Evolutionary conservation across 2,888 invertebrate genomes (phyloP).

Genomic region (Drosophila quinaria): DNA sequence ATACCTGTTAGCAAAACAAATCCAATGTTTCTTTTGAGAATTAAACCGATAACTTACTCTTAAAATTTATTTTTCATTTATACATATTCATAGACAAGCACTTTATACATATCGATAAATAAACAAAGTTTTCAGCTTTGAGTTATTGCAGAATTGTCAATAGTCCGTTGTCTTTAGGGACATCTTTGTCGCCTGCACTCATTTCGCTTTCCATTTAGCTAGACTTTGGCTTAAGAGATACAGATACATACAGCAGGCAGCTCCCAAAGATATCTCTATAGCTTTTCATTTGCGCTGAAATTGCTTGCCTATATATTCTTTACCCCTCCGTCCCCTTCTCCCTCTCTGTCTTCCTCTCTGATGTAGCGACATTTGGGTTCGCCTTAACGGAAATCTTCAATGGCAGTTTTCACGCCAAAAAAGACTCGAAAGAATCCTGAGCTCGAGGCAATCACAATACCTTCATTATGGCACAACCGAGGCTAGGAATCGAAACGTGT

Average conservation of each 20-base stretch:
- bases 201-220: slow-evolving; percentile 35
- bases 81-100: too few species aligned
- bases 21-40: neutral
- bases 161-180: slow-evolving; percentile 10
- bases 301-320: slow-evolving; percentile 41
- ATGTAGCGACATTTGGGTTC: slow-evolving; percentile 31
- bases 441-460: slow-evolving; percentile 64
- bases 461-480: slow-evolving; percentile 65
- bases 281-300: slow-evolving; percentile 53
- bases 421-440: slow-evolving; percentile 25
- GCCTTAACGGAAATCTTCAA: slow-evolving; percentile 65
- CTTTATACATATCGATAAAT: too few species aligned
- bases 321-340: neutral
- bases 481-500: slow-evolving; percentile 56
- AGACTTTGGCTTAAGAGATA: slow-evolving; percentile 20
- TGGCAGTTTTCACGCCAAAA: slow-evolving; percentile 69
- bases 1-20: too few species aligned
- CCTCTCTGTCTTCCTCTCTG: neutral
- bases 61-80: too few species aligned
- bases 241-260: slow-evolving; percentile 35
- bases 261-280: slow-evolving; percentile 54
- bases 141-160: slow-evolving; percentile 2
- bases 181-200: slow-evolving; percentile 36
- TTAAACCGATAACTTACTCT: neutral
- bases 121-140: neutral